phyloP scores from a whole-genome alignment of 2,797 vertebrate genomes.

The Oryzias dopingdopingensis region DNA sequence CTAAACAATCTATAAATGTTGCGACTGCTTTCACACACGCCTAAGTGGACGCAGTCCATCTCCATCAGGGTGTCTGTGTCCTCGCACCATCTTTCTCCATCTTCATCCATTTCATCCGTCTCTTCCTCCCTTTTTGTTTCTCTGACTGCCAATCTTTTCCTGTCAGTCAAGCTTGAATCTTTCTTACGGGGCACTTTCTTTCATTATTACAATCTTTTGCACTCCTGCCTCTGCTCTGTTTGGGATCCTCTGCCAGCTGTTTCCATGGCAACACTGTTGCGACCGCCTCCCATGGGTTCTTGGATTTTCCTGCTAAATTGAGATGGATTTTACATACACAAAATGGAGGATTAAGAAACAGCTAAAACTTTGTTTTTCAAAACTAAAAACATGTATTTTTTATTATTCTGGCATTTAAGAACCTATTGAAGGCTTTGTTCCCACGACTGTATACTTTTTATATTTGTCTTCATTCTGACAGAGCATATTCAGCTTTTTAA shows the following conservation, averaged over 20 bases:
- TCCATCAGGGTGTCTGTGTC: no score
- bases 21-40: no score
- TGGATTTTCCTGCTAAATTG: constrained; percentile 32
- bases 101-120: constrained; percentile 1
- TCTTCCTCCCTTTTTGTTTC: constrained; percentile 3
- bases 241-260: constrained; percentile 51
- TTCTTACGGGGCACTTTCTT: constrained; percentile 28
- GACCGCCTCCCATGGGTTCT: constrained; percentile 50
- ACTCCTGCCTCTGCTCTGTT: constrained; percentile 17
- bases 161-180: constrained; percentile 27
- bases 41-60: neutral
- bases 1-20: no score
- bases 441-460: no score
- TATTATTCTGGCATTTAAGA: no score
- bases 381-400: neutral
- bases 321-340: neutral
- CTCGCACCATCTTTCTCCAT: neutral
- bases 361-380: neutral
- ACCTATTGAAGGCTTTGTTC: no score
- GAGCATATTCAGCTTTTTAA: no score
- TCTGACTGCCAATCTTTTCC: constrained; percentile 5
- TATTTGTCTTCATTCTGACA: no score
- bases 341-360: neutral
- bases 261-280: constrained; percentile 67
- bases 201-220: constrained; percentile 13